Evolutionary conservation across 2,888 invertebrate species (phyloP).

Genomic region (Tachina grossa): DNA sequence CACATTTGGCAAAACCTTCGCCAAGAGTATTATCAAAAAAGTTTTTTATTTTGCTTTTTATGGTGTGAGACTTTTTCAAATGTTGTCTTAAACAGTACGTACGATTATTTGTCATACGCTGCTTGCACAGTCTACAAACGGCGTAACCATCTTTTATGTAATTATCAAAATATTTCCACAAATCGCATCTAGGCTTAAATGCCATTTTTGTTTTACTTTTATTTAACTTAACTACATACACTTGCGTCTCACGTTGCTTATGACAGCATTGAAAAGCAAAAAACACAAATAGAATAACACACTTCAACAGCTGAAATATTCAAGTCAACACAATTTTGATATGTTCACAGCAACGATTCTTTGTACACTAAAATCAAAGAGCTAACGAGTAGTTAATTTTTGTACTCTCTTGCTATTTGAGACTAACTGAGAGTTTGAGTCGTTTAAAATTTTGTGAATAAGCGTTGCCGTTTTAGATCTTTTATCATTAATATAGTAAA

Average conservation of each 20-base stretch:
- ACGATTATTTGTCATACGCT: constrained; percentile 38
- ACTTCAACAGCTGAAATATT: no score
- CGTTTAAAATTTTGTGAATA: no score
- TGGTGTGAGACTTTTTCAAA: constrained; percentile 16
- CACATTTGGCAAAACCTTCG: constrained; percentile 29
- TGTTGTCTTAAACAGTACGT: constrained; percentile 28
- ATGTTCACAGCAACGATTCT: constrained; percentile 6
- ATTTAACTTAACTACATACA: no score
- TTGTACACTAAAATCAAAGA: constrained; percentile 13
- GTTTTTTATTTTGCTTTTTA: constrained; percentile 31
- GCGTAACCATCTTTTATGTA: constrained; percentile 17
- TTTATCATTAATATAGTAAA: no score
- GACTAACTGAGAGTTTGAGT: no score
- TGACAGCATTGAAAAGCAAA: no score
- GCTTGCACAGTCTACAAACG: constrained; percentile 37
- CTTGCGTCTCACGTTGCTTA: no score
- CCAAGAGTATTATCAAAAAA: constrained; percentile 35
- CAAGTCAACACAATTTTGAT: not conserved
- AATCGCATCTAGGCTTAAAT: not conserved
- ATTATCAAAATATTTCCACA: constrained; percentile 12
- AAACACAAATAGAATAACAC: no score
- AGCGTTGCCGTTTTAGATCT: no score
- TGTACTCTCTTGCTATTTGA: no score
- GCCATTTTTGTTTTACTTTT: not conserved
- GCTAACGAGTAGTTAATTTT: no score